A percentile compares a stretch with the other conserved stretches of the same genome.
Conservation (phyloP, 2,797 vertebrate species). For the Myiothlypis coronata region DNA sequence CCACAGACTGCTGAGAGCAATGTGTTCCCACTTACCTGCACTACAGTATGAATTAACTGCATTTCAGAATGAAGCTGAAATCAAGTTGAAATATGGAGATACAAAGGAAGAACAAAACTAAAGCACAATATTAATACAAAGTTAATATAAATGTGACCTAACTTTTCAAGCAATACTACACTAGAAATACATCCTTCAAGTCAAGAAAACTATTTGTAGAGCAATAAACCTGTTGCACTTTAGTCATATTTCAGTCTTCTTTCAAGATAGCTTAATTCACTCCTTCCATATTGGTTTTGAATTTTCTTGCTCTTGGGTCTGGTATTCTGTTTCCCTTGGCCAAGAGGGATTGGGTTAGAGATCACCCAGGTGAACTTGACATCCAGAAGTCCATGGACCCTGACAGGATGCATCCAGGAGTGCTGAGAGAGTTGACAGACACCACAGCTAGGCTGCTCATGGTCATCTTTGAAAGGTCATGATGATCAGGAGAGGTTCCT, state of each 20-base stretch:
- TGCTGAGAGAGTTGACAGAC: not conserved
- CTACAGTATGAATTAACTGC: not conserved
- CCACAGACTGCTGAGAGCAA: not conserved
- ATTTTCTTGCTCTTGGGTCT: not conserved
- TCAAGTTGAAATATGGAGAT: not conserved
- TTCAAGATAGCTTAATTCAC: not conserved
- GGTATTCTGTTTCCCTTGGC: not conserved
- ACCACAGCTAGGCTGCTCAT: not conserved
- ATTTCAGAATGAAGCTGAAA: not conserved
- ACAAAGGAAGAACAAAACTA: not conserved
- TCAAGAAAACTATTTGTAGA: not conserved
- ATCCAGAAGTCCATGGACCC: not conserved
- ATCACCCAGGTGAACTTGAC: not conserved
- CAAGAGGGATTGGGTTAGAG: not conserved
- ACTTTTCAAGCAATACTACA: not conserved
- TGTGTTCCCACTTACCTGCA: not conserved
- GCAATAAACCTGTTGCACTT: not conserved
- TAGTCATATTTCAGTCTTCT: not conserved
- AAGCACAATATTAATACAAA: not conserved
- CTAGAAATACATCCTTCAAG: not conserved
- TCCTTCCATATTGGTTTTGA: not conserved
- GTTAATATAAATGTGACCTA: not conserved
- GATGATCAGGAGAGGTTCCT: not conserved
- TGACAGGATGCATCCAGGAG: not conserved
- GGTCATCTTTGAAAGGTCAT: not conserved